Base-by-base conservation (phyloP, 1,140 invertebrate species). In the Drosophila subpulchrella region DNA sequence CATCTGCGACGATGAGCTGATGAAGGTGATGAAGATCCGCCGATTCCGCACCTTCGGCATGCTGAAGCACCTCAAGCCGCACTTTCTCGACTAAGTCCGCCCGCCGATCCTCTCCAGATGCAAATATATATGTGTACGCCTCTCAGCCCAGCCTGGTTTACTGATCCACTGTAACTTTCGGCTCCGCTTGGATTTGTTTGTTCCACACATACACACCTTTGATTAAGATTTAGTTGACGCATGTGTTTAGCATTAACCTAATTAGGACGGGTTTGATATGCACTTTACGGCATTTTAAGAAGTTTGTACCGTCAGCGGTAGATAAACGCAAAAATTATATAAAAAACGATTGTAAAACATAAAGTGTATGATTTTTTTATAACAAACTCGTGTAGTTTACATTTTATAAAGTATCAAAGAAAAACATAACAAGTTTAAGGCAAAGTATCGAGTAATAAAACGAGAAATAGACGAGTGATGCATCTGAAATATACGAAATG, bases 21-120 rank as follows among this genome's bases (percentile, higher is more conserved):
- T 96, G 92, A 97, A 97, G 93, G 96, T 98, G 47, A 97, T 98
- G 91, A 97, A 97, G 20, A 95, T 96, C 0, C 97, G 97, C 91
- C 95, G 97, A 72, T 98, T 98, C 94, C 95, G 97, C 83, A 97
- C 96, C 41, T 98, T 98, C 79, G 97, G 97, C 78, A 98, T 98
- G 97, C 97, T 98, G 96, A 98, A 98, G 92, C 97, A 97, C 92
- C 94, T 98, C 67, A 98, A 98, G 93, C 95, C 96, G 72, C 97
- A 98, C 93, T 98, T 98, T 93, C 93, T 96, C 88, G 95, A 95
- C 83, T 95, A 95, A 92, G 48, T 24, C 38, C 38, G 34, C 34
- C 65, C 42, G 39, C 53, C 58, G 32, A 63, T 56, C 67, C 71
- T 60, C 66, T 75, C 81, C 81, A 85, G 78, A 86, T 82, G 82